These are phyloP conservation scores for Ormyrus rosae DNA, from an alignment of 2,888 invertebrate genomes.

Conservation along the genomic window DNA sequence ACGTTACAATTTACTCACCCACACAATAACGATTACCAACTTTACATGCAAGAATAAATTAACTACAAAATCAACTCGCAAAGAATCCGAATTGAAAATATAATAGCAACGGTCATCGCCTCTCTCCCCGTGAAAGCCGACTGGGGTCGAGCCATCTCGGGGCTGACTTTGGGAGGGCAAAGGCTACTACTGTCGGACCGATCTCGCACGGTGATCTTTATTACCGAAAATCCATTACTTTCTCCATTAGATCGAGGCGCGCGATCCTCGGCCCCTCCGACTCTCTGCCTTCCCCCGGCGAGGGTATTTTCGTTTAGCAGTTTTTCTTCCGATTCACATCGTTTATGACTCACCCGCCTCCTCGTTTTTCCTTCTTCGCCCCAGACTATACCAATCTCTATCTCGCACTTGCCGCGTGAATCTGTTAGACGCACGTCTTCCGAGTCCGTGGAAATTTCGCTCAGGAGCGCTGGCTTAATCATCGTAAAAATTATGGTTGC, in stretches of 20 bases:
- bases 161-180: conserved; percentile 54
- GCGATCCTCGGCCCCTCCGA: conserved; percentile 25
- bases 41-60: no score
- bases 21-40: no score
- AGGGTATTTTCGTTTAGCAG: conserved; percentile 75
- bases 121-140: no score
- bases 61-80: no score
- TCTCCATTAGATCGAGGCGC: conserved; percentile 72
- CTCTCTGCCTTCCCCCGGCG: conserved; percentile 54
- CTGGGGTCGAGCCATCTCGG: neutral
- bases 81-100: no score
- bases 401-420: conserved; percentile 37
- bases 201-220: conserved; percentile 73
- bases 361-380: conserved; percentile 22
- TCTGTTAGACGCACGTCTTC: conserved; percentile 42
- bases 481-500: no score
- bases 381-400: neutral
- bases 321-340: conserved; percentile 73
- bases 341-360: conserved; percentile 67
- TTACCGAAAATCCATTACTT: conserved; percentile 75
- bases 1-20: no score
- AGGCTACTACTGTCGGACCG: conserved; percentile 60
- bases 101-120: no score
- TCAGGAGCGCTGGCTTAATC: no score
- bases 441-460: neutral